Evolutionary conservation across 2,888 invertebrate genomes (phyloP).

Genomic region (Eristalis intricaria): DNA sequence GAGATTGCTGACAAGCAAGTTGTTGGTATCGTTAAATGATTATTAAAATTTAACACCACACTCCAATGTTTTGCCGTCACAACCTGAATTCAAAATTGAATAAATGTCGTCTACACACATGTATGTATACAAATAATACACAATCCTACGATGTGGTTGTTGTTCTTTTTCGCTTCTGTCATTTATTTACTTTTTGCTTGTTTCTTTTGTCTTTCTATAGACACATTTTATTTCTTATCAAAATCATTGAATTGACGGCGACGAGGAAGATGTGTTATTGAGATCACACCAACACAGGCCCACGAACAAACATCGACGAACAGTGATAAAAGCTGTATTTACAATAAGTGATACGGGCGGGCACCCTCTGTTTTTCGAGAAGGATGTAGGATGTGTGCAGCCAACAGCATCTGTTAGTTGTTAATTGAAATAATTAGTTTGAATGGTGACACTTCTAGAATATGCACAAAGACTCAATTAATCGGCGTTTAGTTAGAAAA

Average conservation of each 20-base stretch:
- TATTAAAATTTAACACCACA: constrained; percentile 60
- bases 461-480: constrained; percentile 2
- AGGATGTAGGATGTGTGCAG: constrained; percentile 22
- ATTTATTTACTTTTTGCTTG: constrained; percentile 24
- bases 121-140: neutral
- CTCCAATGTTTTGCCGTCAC: constrained; percentile 50
- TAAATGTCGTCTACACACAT: constrained; percentile 9
- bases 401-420: neutral
- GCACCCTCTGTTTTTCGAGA: neutral
- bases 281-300: constrained; percentile 39
- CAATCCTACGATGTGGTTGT: constrained; percentile 1
- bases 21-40: constrained; percentile 54
- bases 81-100: constrained; percentile 59
- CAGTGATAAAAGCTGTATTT: neutral
- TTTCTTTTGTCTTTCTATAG: constrained; percentile 39
- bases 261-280: constrained; percentile 40
- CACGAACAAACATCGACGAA: neutral
- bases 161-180: constrained; percentile 17
- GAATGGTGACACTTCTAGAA: neutral
- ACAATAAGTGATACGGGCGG: neutral
- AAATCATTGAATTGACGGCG: constrained; percentile 15
- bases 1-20: constrained; percentile 56
- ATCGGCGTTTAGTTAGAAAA: constrained; percentile 26
- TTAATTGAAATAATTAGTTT: neutral
- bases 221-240: constrained; percentile 51